Percentiles rank a stretch among this genome's conserved stretches.
phyloP scores from a whole-genome alignment of 2,888 invertebrate species.

The Hartigia nigra region DNA sequence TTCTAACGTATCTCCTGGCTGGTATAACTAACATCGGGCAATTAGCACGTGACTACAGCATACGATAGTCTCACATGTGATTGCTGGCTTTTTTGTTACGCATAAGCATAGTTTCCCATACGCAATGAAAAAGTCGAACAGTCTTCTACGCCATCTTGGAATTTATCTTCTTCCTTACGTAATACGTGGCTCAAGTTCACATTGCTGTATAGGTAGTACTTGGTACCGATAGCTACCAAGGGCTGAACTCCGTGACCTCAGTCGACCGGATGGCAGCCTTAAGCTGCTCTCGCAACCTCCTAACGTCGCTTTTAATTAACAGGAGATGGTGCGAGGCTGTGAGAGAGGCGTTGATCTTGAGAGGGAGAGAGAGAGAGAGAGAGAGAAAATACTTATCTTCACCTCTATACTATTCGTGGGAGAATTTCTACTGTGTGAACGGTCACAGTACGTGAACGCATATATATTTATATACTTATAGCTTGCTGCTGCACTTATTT shows the following conservation, averaged over 20 bases:
- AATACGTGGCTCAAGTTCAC: background rate
- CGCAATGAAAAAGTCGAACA: background rate
- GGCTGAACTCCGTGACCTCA: background rate
- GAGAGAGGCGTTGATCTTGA: background rate
- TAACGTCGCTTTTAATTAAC: background rate
- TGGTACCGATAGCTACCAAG: background rate
- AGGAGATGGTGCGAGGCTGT: background rate
- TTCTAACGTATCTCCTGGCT: background rate
- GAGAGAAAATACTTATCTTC: background rate
- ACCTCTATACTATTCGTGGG: background rate
- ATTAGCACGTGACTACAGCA: background rate
- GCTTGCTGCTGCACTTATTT: background rate
- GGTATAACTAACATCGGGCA: background rate
- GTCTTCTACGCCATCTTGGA: background rate
- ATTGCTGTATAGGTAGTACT: too few species aligned
- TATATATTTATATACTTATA: background rate
- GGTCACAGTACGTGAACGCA: slow-evolving; percentile 52
- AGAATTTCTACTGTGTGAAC: slow-evolving; percentile 46
- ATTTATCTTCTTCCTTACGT: background rate
- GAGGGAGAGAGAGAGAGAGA: too few species aligned
- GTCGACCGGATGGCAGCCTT: background rate
- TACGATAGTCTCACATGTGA: too few species aligned
- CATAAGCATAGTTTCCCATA: background rate
- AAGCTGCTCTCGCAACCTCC: background rate
- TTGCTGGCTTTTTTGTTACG: background rate